Conservation (phyloP, 2,888 invertebrate species). For the Tinea pellionella region DNA sequence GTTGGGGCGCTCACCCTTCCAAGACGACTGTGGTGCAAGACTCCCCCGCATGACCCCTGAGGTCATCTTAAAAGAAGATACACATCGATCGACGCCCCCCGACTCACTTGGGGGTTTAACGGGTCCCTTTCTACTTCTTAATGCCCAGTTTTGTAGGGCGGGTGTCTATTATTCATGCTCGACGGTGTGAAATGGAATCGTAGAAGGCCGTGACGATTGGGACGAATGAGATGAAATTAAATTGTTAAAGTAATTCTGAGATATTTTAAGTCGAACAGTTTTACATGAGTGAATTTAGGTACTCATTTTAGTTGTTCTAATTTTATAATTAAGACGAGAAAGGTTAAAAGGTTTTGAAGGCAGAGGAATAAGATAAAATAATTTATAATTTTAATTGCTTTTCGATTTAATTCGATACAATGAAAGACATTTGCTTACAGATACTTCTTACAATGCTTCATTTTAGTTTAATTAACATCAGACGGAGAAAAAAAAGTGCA, state of each 20-base stretch:
- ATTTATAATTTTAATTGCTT: too few relatives aligned
- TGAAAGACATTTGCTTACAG: too few relatives aligned
- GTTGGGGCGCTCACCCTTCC: background rate
- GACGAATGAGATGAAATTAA: conserved; percentile 16
- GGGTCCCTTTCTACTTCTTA: conserved; percentile 40
- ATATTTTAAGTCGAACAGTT: conserved; percentile 15
- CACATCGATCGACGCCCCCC: conserved; percentile 46
- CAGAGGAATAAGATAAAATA: too few relatives aligned
- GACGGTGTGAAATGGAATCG: conserved; percentile 37
- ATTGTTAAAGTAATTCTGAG: background rate
- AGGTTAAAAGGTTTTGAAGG: background rate
- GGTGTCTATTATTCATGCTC: conserved; percentile 57
- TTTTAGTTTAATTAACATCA: too few relatives aligned
- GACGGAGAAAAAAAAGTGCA: too few relatives aligned
- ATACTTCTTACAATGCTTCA: too few relatives aligned
- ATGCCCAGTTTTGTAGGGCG: conserved; percentile 49
- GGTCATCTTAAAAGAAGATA: conserved; percentile 5
- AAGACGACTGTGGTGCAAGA: background rate
- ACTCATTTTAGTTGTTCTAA: background rate
- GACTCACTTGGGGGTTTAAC: background rate
- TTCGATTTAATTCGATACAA: too few relatives aligned
- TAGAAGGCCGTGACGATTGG: conserved; percentile 32
- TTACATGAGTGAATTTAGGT: conserved; percentile 18
- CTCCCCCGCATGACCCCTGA: background rate
- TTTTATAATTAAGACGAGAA: background rate